Evolutionary conservation across 2,797 vertebrate species (phyloP), one percentile per base, ranked within the genome.

Genomic region (Benthosema pterotum): DNA sequence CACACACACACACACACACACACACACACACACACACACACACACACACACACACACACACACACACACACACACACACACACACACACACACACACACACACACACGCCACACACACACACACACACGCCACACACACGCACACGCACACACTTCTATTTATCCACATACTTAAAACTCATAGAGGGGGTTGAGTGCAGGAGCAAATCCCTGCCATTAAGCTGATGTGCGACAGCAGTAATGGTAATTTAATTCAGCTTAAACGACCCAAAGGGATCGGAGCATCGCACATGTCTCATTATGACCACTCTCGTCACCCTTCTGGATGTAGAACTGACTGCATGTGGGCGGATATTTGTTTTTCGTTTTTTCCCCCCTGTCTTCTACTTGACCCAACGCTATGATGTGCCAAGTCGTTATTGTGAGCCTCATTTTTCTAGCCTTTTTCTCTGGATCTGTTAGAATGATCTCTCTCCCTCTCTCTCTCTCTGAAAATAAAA

Each of bases 221-320:
- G 68, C 71, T 77, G 74, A 84, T 81, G 74, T 75, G 74, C 8
- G 42, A 74, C 70, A 59, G 57, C 72, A 78, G 71, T 38, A 72
- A 72, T 73, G 71, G 78, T 76, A 73, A 79, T 86, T 83, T 85
- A 80, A 86, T 82, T 82, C 68, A 68, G 49, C 65, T 72, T 77
- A 85, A 83, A 80, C 42, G 73, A 74, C 70, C 77, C 72, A 63
- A 43, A 58, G 79, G 77, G 75, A 85, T 69, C 65, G 32, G 16
- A 67, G 74, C 38, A 4, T 19, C 52, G 60, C 71, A 71, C 72
- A 63, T 79, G 75, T 83, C 56, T 78, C 49, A 47, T 78, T 74
- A 85, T 70, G 38, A 68, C 67, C 70, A 25, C 71, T 69, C 18
- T 79, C 19, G 63, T 71, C 45, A 50, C 65, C 47, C 42, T 57